These are phyloP conservation scores for Benthosema pterotum DNA, from an alignment of 2,797 vertebrate genomes.

Conservation along the genomic window DNA sequence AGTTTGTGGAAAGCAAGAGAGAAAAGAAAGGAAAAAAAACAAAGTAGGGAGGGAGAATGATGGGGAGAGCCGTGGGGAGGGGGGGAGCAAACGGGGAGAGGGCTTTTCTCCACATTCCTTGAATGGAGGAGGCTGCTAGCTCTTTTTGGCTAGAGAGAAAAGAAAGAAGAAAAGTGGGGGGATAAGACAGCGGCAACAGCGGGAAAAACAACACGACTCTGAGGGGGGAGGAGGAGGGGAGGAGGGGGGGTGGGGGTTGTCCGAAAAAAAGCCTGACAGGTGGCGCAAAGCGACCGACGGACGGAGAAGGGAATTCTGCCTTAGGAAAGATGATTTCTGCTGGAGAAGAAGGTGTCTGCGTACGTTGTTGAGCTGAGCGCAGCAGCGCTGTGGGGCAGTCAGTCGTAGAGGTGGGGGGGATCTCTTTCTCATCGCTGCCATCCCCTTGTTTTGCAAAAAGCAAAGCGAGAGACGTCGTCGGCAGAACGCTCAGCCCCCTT, in stretches of 20 bases:
- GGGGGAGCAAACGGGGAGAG: conserved; percentile 44
- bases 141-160: conserved; percentile 34
- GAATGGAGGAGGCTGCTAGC: conserved; percentile 52
- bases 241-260: conserved; percentile 17
- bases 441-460: conserved; percentile 25
- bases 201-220: conserved; percentile 2
- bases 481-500: conserved; percentile 28
- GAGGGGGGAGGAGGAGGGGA: conserved; percentile 14
- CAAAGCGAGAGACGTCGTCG: conserved; percentile 36
- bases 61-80: conserved; percentile 37
- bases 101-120: conserved; percentile 46
- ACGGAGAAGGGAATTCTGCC: conserved; percentile 16
- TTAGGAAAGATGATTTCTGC: conserved; percentile 33
- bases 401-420: too few relatives aligned
- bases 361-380: conserved; percentile 29
- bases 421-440: conserved; percentile 21
- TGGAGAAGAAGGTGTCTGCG: conserved; percentile 21
- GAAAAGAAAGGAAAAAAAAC: conserved; percentile 9
- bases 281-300: conserved; percentile 33
- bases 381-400: conserved; percentile 19
- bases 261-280: conserved; percentile 36
- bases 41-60: conserved; percentile 41
- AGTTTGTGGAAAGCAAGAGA: conserved; percentile 41
- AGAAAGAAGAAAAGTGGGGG: conserved; percentile 32
- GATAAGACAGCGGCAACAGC: conserved; percentile 21